Evolutionary conservation across 2,113 vertebrate species (phyloP), one percentile per base, ranked within the genome.

Genomic region (Anser cygnoides): DNA sequence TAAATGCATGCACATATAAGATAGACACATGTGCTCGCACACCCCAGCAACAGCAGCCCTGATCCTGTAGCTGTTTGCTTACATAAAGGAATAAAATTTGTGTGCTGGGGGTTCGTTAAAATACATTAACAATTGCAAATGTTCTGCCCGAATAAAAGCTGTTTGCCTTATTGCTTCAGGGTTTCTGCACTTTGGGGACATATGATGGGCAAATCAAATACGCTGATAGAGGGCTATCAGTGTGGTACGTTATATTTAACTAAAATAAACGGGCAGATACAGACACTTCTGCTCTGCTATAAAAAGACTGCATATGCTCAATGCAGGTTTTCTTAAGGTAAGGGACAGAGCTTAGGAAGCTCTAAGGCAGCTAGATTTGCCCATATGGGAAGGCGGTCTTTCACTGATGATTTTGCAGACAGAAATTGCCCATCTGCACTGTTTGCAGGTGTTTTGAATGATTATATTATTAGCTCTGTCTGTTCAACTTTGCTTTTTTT

Each of bases 381-480:
- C 99, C 99, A 99, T 99, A 99, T 99, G 99, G 99, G 98, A 98
- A 98, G 99, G 99, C 98, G 98, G 99, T 98, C 97, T 98, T 97
- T 98, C 78, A 85, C 98, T 97, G 98, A 98, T 99, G 98, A 98
- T 98, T 98, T 98, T 98, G 98, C 97, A 97, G 98, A 98, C 98
- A 98, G 98, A 99, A 99, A 99, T 99, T 98, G 98, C 98, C 99
- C 99, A 99, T 99, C 99, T 99, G 99, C 98, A 99, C 97, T 97
- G 98, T 98, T 99, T 99, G 98, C 99, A 99, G 99, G 99, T 99
- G 99, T 99, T 99, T 98, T 98, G 98, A 99, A 99, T 99, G 99
- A 99, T 99, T 99, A 99, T 99, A 99, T 99, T 99, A 99, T 99
- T 99, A 99, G 99, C 99, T 99, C 98, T 99, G 98, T 99, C 98